phyloP scores from a whole-genome alignment of 2,797 vertebrate genomes.

The Ctenopoma multispine region DNA sequence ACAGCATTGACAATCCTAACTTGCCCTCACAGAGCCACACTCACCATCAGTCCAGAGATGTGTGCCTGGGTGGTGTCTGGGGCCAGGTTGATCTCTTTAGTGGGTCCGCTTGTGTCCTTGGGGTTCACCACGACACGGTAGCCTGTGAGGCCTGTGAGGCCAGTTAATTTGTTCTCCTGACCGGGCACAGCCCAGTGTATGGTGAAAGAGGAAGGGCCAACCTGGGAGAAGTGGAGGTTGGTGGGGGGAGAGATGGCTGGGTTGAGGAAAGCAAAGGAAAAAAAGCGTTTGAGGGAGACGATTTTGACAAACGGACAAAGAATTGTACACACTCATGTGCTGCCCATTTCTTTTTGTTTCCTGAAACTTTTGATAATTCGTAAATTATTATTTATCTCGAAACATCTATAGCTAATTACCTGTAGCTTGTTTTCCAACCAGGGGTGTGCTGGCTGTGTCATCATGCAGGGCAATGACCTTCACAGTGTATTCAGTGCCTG shows the following conservation, averaged over 20 bases:
- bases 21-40: background rate
- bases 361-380: background rate
- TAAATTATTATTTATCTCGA: no score
- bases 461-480: constrained; percentile 95
- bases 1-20: background rate
- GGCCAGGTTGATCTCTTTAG: constrained; percentile 92
- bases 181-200: constrained; percentile 88
- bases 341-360: background rate
- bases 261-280: background rate
- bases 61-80: constrained; percentile 90
- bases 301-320: background rate
- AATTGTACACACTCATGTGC: background rate
- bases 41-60: constrained; percentile 92
- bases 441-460: constrained; percentile 91
- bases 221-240: constrained; percentile 89
- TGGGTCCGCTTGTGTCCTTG: constrained; percentile 90
- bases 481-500: constrained; percentile 97
- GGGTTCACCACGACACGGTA: constrained; percentile 94
- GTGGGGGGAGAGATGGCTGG: constrained; percentile 92
- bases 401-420: constrained; percentile 75
- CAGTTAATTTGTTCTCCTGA: constrained; percentile 87
- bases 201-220: constrained; percentile 89
- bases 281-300: background rate
- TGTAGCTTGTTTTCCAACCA: constrained; percentile 94
- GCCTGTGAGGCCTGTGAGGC: constrained; percentile 87